Base-by-base conservation (phyloP, 1,140 invertebrate species). In the Popillia japonica region DNA sequence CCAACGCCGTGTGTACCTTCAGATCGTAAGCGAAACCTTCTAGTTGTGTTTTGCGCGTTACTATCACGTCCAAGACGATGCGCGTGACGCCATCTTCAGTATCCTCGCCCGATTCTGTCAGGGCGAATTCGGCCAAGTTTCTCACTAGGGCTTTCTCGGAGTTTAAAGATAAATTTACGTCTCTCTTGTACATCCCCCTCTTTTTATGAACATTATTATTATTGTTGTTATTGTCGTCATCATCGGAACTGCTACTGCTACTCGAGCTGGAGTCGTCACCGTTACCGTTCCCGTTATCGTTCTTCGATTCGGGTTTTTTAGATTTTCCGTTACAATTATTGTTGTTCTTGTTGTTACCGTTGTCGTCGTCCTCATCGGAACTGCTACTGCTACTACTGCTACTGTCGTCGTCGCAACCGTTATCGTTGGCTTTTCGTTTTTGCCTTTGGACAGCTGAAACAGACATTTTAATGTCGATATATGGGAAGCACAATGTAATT, bases 61-160 rank as follows among this genome's bases (percentile, higher is more conserved):
- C 84, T 73, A 81, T 76, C 9, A 87, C 72, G 48, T 87, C 82
- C 77, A 86, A 79, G 41, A 87, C 79, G 4, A 55, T n/a, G 6
- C 48, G 48, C 23, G 87, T 81, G 7, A 87, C 78, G 40, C 84
- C 81, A 75, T 85, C 85, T 9, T 81, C 75, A 78, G 85, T 81
- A 81, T 87, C 86, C n/a, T 83, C 81, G 78, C 87, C 86, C 42
- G 83, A 83, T 34, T 83, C 78, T 72, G 87, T 85, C 84, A 83
- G 14, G 80, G 75, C 85, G 76, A 85, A 82, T 40, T 84, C 79
- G 17, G 86, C 85, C 11, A 87, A 80, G 44, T 84, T 81, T 74
- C 84, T 78, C 10, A 87, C 81, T 11, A 85, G 75, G 10, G 76
- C 42, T 77, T 83, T 84, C 74, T 83, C 83, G 1, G 82, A 80